phyloP scores from a whole-genome alignment of 1,140 invertebrate genomes.

The Pseudomyrmex flavicornis region DNA sequence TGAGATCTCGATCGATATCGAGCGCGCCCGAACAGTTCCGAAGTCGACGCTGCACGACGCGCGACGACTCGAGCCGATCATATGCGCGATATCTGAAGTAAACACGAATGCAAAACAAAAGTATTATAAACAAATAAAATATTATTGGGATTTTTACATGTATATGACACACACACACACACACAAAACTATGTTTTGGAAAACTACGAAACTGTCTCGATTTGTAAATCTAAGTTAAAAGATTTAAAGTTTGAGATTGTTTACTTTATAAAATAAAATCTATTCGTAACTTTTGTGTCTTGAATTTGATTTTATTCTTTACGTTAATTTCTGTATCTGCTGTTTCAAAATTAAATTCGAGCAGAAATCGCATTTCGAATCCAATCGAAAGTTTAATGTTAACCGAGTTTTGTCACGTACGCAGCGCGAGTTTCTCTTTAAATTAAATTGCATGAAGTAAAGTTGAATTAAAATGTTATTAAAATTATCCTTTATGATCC shows the following conservation, averaged over 20 bases:
- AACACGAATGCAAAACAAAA: too few species aligned
- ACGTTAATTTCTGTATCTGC: constrained; percentile 33
- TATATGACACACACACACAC: too few species aligned
- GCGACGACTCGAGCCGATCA: too few species aligned
- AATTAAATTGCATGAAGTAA: constrained; percentile 36
- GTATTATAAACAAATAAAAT: too few species aligned
- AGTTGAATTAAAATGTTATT: constrained; percentile 23
- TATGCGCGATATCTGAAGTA: too few species aligned
- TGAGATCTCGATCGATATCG: too few species aligned
- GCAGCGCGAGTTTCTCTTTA: constrained; percentile 27
- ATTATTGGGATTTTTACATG: too few species aligned
- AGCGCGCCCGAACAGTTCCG: too few species aligned
- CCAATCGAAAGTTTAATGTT: constrained; percentile 49
- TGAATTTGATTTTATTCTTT: constrained; percentile 39
- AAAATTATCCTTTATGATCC: background rate
- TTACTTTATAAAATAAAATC: constrained; percentile 24
- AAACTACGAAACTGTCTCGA: background rate
- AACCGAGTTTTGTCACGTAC: constrained; percentile 25
- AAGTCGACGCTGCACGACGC: too few species aligned
- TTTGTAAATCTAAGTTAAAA: background rate
- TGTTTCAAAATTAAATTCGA: constrained; percentile 34
- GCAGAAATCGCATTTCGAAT: constrained; percentile 47
- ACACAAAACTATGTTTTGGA: background rate
- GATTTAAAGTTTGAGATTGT: background rate
- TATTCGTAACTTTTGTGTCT: constrained; percentile 21